These are phyloP conservation scores for Aphidoletes aphidimyza DNA, from an alignment of 2,888 invertebrate genomes.

Conservation along the genomic window DNA sequence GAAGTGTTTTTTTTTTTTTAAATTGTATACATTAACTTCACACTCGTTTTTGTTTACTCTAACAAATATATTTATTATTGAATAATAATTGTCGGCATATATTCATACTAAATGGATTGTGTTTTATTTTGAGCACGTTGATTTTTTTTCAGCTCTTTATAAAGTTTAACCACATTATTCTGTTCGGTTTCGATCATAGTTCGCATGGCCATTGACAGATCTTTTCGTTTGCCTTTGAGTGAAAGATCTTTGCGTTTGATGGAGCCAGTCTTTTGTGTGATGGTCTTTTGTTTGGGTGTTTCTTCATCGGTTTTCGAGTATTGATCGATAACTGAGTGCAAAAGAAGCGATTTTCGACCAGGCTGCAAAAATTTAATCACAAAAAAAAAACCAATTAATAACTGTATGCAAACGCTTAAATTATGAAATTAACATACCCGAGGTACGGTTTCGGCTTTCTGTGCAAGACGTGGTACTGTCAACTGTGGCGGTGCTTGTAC, in stretches of 20 bases:
- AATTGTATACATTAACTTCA: neutral
- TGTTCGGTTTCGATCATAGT: conserved; percentile 72
- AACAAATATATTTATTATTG: conserved; percentile 35
- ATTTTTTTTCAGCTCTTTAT: conserved; percentile 69
- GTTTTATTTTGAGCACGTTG: conserved; percentile 57
- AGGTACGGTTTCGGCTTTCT: conserved; percentile 64
- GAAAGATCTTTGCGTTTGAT: conserved; percentile 59
- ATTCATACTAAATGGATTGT: neutral
- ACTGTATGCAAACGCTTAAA: conserved; percentile 56
- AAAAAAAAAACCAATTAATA: conserved; percentile 55
- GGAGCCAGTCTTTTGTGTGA: conserved; percentile 6
- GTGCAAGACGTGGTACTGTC: conserved; percentile 68
- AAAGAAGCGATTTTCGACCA: conserved; percentile 73
- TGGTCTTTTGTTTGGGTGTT: conserved; percentile 26
- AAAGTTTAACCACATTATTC: conserved; percentile 70
- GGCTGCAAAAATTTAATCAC: conserved; percentile 68
- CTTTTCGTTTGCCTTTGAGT: conserved; percentile 72
- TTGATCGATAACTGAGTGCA: conserved; percentile 60
- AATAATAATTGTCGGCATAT: neutral
- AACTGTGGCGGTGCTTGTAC: conserved; percentile 75
- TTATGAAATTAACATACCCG: conserved; percentile 62
- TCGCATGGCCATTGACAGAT: conserved; percentile 70
- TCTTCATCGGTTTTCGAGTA: neutral
- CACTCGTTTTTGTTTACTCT: conserved; percentile 21
- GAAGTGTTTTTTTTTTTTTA: no score